Evolutionary conservation across 2,888 invertebrate genomes (phyloP), one percentile per base, ranked within the genome.

Genomic region (Dynastes tityus): DNA sequence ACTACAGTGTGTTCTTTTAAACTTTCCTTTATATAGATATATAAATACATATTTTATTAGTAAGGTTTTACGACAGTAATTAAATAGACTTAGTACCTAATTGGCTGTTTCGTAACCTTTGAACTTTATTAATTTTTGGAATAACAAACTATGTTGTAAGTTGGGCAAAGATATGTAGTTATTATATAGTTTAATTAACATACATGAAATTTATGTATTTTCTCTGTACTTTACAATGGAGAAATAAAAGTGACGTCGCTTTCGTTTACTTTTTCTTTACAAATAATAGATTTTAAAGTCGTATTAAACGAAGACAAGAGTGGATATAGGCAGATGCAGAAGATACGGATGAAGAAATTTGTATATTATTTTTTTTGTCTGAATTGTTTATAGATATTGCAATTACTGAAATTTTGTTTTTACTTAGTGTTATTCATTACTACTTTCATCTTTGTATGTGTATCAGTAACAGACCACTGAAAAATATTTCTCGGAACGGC

Each of bases 151-250:
- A 63, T 82, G 82, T 83, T 83, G 81, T 81, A 77, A 80, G 68
- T 78, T 78, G 80, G 74, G 78, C 29, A 65, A 51, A 64, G 45
- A 65, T 29, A 22, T 51, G 40, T 51, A 63, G 55, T 5, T 27
- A 77, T 77, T 67, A 70, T 71, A 53, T 79, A 80, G 80, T 67
- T 78, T 71, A 68, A 68, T 78, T 71, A 68, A 68, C 63, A 78
- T 77, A 63, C 74, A 77, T 81, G 80, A 78, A 79, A 81, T 80
- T 80, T 78, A 79, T 78, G 68, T 82, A 82, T 81, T 80, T 83
- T 81, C 81, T 82, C 78, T 83, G 83, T 82, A 83, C 82, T 84
- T 83, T 83, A 81, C 68, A 80, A 79, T 82, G 80, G 83, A 81
- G 80, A 82, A 82, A 79, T 82, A 80, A 82, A 80, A 78, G 3